A percentile compares a stretch with the other conserved stretches of the same genome.
Evolutionary conservation across 2,797 vertebrate genomes (phyloP).

Genomic region (Hafferia zeledoni): DNA sequence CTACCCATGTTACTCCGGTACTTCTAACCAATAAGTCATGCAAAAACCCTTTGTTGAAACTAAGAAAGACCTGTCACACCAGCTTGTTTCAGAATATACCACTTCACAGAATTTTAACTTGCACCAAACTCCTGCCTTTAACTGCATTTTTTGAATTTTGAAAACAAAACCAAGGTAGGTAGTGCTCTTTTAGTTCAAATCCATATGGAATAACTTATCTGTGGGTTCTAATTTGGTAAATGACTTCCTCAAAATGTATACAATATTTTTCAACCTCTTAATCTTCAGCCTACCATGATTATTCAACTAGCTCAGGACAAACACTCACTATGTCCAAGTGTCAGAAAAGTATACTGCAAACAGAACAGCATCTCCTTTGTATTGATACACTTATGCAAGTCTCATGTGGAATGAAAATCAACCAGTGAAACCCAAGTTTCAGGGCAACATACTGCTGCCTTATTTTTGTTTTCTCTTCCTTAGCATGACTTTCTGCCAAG

Average conservation of each 20-base stretch:
- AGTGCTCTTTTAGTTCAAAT: not conserved
- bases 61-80: not conserved
- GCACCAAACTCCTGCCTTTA: not conserved
- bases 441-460: not conserved
- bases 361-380: not conserved
- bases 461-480: not conserved
- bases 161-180: not conserved
- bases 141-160: not conserved
- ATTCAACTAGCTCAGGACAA: not conserved
- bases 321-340: not conserved
- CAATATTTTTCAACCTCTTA: not conserved
- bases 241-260: not conserved
- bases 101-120: not conserved
- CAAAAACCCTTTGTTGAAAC: not conserved
- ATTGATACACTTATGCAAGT: not conserved
- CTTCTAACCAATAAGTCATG: not conserved
- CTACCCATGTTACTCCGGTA: not conserved
- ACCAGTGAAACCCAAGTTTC: not conserved
- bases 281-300: not conserved
- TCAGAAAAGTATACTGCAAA: not conserved
- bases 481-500: slow-evolving; percentile 34
- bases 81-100: not conserved
- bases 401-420: not conserved
- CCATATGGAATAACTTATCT: not conserved
- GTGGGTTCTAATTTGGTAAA: not conserved